Evolutionary conservation across 2,113 vertebrate species (phyloP).

Genomic region (Desmodus rotundus): DNA sequence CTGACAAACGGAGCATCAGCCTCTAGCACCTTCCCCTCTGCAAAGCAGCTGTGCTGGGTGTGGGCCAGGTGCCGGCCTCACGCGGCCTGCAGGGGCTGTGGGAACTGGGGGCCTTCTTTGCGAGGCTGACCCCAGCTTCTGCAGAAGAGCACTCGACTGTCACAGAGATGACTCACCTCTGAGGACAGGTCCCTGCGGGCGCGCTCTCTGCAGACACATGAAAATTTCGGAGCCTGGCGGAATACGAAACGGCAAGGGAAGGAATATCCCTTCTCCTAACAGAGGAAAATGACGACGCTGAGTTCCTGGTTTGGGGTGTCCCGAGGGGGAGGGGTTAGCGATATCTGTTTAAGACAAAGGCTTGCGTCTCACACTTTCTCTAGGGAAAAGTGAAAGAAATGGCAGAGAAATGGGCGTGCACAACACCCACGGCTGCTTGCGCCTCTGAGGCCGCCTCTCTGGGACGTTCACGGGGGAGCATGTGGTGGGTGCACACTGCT

Average conservation of each 20-base stretch:
- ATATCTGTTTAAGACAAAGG: fast-evolving
- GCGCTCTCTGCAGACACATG: neutral
- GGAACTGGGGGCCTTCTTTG: fast-evolving
- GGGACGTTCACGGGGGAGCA: constrained; percentile 77
- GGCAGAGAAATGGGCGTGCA: neutral
- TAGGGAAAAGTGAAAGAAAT: neutral
- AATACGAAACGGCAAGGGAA: neutral
- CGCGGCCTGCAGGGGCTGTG: neutral
- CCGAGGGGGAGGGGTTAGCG: fast-evolving
- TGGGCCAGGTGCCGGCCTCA: no score
- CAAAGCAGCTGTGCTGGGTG: fast-evolving
- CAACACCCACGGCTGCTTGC: constrained; percentile 10
- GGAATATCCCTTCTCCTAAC: neutral
- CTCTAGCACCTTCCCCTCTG: no score
- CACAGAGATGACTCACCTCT: neutral
- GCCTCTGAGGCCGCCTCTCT: constrained; percentile 4
- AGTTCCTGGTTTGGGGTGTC: fast-evolving
- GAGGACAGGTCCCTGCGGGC: neutral
- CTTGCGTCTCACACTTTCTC: neutral
- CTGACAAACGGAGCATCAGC: neutral
- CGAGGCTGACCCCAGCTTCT: fast-evolving
- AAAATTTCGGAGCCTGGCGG: neutral
- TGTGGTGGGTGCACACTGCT: constrained; percentile 82
- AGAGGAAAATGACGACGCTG: neutral
- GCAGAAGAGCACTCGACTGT: fast-evolving